Evolutionary conservation across 2,888 invertebrate species (phyloP).

Genomic region (Scaptomyza cyrtandrae): DNA sequence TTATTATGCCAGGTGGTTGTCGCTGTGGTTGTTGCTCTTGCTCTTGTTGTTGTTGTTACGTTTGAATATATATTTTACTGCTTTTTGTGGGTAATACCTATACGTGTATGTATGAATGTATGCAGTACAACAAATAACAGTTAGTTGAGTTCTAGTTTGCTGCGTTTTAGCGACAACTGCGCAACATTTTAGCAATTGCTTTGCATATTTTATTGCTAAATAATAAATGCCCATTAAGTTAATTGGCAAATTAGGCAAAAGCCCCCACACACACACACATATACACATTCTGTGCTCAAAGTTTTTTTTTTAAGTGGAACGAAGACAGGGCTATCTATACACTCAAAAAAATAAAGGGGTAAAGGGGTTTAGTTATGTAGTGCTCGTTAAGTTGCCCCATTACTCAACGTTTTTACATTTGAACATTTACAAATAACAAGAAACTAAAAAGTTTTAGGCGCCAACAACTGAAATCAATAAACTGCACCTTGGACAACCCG

Average conservation of each 20-base stretch:
- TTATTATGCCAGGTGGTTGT: slow-evolving; percentile 75
- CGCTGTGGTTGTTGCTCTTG: slow-evolving; percentile 10
- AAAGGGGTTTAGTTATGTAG: not conserved
- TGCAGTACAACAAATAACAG: slow-evolving; percentile 38
- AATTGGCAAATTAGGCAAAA: slow-evolving; percentile 81
- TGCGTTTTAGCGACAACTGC: slow-evolving; percentile 27
- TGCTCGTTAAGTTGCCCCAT: slow-evolving; percentile 44
- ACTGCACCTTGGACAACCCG: slow-evolving; percentile 31
- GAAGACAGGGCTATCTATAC: slow-evolving; percentile 29
- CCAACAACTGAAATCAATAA: slow-evolving; percentile 56
- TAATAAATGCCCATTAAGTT: slow-evolving; percentile 82
- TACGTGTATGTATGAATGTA: slow-evolving; percentile 11
- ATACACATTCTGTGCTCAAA: slow-evolving; percentile 27
- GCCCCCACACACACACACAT: slow-evolving; percentile 38
- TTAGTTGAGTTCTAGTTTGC: slow-evolving; percentile 60
- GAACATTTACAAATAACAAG: slow-evolving; percentile 35
- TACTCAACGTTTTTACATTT: slow-evolving; percentile 67
- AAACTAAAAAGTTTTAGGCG: slow-evolving; percentile 34
- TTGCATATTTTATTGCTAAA: slow-evolving; percentile 82
- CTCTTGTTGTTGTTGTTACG: slow-evolving; percentile 14
- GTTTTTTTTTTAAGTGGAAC: slow-evolving; percentile 67
- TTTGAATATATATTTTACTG: slow-evolving; percentile 22
- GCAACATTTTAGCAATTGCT: slow-evolving; percentile 78
- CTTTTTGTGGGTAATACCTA: slow-evolving; percentile 39
- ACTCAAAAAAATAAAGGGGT: slow-evolving; percentile 14